Conservation (phyloP, 2,888 invertebrate genomes). For the Limenitis camilla region DNA sequence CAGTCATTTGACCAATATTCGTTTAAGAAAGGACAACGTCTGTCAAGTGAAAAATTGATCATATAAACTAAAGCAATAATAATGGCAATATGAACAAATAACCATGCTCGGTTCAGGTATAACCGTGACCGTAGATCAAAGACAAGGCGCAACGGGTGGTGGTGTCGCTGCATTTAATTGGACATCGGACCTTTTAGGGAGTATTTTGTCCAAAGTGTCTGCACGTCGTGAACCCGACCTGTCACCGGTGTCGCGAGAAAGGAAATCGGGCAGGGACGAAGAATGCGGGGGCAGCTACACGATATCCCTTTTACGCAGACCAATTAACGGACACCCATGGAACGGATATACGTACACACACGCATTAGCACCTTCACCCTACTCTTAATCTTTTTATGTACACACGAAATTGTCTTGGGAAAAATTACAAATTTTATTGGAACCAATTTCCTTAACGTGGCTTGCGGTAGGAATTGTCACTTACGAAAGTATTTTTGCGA, state of each 20-base stretch:
- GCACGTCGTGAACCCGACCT: constrained; percentile 43
- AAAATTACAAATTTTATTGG: constrained; percentile 38
- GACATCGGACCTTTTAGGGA: constrained; percentile 41
- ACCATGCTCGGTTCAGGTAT: constrained; percentile 24
- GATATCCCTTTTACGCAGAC: constrained; percentile 73
- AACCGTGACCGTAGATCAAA: constrained; percentile 39
- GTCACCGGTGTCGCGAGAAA: constrained; percentile 48
- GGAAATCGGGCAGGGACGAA: constrained; percentile 50
- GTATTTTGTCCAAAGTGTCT: constrained; percentile 41
- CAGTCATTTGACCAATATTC: too few relatives aligned
- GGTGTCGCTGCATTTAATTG: constrained; percentile 43
- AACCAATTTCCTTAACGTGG: constrained; percentile 38
- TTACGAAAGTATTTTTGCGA: background rate
- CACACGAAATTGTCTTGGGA: constrained; percentile 43
- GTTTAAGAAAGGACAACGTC: too few relatives aligned
- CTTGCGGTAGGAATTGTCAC: constrained; percentile 5
- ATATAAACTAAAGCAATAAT: too few relatives aligned
- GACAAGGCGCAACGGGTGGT: constrained; percentile 40
- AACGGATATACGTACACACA: constrained; percentile 67
- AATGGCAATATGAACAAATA: constrained; percentile 16
- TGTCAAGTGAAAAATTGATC: too few relatives aligned
- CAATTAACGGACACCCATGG: constrained; percentile 69
- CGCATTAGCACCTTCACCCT: constrained; percentile 70
- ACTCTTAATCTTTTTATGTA: constrained; percentile 63
- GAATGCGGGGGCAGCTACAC: constrained; percentile 53